These are phyloP conservation scores for Salvator merianae DNA, from an alignment of 2,113 vertebrate species.

Conservation along the genomic window DNA sequence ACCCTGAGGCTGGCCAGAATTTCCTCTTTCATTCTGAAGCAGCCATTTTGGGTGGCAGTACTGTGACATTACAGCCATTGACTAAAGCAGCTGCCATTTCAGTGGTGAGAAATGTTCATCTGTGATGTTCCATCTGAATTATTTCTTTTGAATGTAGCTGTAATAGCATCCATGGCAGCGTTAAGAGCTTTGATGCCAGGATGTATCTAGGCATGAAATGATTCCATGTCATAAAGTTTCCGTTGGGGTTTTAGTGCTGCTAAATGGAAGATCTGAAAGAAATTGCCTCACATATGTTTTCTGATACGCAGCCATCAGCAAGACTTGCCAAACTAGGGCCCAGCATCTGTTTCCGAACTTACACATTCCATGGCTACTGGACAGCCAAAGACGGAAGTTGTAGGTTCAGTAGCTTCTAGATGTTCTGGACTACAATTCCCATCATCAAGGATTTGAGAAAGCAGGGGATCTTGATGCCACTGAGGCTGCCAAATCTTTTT, in stretches of 20 bases:
- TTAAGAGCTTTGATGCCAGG: slow-evolving; percentile 67
- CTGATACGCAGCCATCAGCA: not conserved
- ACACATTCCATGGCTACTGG: too few relatives aligned
- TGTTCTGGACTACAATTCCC: not conserved
- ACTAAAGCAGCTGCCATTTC: slow-evolving; percentile 57
- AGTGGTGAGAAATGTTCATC: slow-evolving; percentile 50
- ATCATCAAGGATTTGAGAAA: too few relatives aligned
- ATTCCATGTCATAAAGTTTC: slow-evolving; percentile 41
- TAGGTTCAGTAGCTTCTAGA: not conserved
- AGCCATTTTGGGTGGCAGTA: slow-evolving; percentile 46
- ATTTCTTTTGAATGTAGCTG: slow-evolving; percentile 53
- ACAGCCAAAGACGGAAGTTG: too few relatives aligned
- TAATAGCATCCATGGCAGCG: slow-evolving; percentile 61
- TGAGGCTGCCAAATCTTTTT: too few relatives aligned
- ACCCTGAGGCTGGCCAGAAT: slow-evolving; percentile 9
- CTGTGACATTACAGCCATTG: slow-evolving; percentile 41
- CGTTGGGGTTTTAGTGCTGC: not conserved
- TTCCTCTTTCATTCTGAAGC: slow-evolving; percentile 27
- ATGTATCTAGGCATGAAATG: slow-evolving; percentile 54
- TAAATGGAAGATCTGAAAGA: not conserved
- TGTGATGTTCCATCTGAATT: slow-evolving; percentile 51
- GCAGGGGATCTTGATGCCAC: too few relatives aligned
- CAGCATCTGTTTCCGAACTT: too few relatives aligned
- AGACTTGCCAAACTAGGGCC: not conserved
- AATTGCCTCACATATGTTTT: not conserved